These are phyloP conservation scores for Dissostichus mawsoni DNA, from an alignment of 2,113 vertebrate genomes.

Conservation along the genomic window DNA sequence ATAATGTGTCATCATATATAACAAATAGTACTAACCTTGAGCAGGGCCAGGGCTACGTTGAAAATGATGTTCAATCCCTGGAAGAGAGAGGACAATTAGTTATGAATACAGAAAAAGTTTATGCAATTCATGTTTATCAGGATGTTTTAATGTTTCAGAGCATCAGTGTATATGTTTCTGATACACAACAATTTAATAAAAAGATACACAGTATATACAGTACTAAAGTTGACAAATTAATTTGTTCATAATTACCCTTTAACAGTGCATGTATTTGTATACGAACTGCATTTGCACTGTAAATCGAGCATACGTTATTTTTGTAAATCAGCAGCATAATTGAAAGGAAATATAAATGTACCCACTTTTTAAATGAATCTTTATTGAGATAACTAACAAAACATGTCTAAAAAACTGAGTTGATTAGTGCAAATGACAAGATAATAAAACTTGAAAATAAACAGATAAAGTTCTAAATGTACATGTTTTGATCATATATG, in stretches of 20 bases:
- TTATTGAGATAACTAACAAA: background rate
- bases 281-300: too few species aligned
- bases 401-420: too few species aligned
- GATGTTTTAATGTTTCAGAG: background rate
- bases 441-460: background rate
- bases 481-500: background rate
- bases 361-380: background rate
- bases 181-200: background rate
- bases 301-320: too few species aligned
- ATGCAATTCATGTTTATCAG: background rate
- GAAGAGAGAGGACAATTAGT: conserved; percentile 61
- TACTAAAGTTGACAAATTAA: too few species aligned
- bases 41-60: conserved; percentile 95
- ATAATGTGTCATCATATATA: background rate
- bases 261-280: too few species aligned
- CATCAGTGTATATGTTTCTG: background rate
- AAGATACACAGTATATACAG: too few species aligned
- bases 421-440: too few species aligned
- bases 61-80: conserved; percentile 98
- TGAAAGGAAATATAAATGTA: background rate
- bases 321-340: background rate
- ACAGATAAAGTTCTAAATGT: background rate
- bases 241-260: too few species aligned
- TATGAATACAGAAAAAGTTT: background rate
- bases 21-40: conserved; percentile 88